Evolutionary conservation across 2,797 vertebrate species (phyloP).

Genomic region (Aplochiton taeniatus): DNA sequence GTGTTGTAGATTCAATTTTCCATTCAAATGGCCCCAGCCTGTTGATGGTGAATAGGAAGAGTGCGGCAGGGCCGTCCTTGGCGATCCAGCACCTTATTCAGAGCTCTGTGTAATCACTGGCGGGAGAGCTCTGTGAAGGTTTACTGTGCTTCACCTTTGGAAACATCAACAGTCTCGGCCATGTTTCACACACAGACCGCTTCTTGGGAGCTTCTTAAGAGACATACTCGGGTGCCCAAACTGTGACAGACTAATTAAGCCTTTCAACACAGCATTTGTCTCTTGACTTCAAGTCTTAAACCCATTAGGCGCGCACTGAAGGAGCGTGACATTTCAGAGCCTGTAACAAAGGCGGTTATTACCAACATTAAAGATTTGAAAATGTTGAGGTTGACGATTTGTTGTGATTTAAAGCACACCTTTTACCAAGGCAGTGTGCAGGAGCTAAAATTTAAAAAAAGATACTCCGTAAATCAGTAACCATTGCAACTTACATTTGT

Average conservation of each 20-base stretch:
- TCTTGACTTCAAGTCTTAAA: constrained; percentile 47
- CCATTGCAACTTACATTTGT: no score
- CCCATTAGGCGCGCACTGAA: constrained; percentile 41
- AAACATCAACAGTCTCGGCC: constrained; percentile 53
- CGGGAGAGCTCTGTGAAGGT: constrained; percentile 49
- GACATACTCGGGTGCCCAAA: constrained; percentile 53
- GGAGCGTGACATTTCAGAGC: constrained; percentile 55
- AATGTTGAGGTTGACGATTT: constrained; percentile 28
- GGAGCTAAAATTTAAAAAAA: no score
- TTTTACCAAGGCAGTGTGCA: no score
- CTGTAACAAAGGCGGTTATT: constrained; percentile 59
- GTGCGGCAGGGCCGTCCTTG: constrained; percentile 14
- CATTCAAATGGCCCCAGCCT: constrained; percentile 19
- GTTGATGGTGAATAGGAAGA: constrained; percentile 45
- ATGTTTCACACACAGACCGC: constrained; percentile 16
- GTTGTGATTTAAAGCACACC: no score
- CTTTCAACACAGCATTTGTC: constrained; percentile 71
- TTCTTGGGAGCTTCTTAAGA: constrained; percentile 49
- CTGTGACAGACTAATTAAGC: constrained; percentile 69
- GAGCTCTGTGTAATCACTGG: constrained; percentile 34
- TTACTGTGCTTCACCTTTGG: constrained; percentile 58
- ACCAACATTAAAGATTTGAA: constrained; percentile 53
- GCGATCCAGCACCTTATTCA: constrained; percentile 32
- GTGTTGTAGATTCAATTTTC: constrained; percentile 12
- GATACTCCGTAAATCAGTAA: no score